Base-by-base conservation (phyloP, 2,797 vertebrate genomes). In the Pipistrellus pygmaeus region DNA sequence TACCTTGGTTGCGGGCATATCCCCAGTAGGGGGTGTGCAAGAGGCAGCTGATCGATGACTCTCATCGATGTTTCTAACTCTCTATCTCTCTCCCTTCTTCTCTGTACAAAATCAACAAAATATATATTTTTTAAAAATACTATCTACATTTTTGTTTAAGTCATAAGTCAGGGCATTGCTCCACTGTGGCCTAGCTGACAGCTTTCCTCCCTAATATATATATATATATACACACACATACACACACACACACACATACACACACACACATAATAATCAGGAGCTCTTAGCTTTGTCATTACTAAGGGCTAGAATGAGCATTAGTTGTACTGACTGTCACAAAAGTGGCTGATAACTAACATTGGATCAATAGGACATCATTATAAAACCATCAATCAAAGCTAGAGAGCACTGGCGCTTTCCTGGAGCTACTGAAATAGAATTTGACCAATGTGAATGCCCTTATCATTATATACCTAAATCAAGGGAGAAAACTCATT, bases 91-190 rank as follows among this genome's bases (percentile, higher is more conserved):
- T 44, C 44, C 44, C 44, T 44, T 44, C 44, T 10, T 44, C 44
- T 44, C 44, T 44, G 44, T 44, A 44, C 1, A 44, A 44, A 9
- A 44, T 44, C 44, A 44, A 44, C 11, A 44, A 44, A 44, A 44
- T 44, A 44, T 7, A 41, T 41, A 1, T 41, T 44, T 44, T 44
- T 11, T 2, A 44, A 44, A 44, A 44, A 44, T 44, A 44, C 44
- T 85, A 1, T 57, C 44, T 78, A 55, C 9, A 57, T 68, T 88
- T 95, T 94, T 8, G 69, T 86, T 89, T 85, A 84, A 83, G 35
- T 89, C 62, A 4, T 32, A 84, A 93, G 30, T 44, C 41, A 72
- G 20, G 25, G 18, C 21, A 35, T 30, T 72, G 13, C 3, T 91
- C 32, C 25, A 60, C 72, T 77, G 7, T 82, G 51, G 15, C 10